Percentiles rank a stretch among this genome's conserved stretches.
phyloP scores from a whole-genome alignment of 2,888 invertebrate genomes.

The Hylaea fasciaria region DNA sequence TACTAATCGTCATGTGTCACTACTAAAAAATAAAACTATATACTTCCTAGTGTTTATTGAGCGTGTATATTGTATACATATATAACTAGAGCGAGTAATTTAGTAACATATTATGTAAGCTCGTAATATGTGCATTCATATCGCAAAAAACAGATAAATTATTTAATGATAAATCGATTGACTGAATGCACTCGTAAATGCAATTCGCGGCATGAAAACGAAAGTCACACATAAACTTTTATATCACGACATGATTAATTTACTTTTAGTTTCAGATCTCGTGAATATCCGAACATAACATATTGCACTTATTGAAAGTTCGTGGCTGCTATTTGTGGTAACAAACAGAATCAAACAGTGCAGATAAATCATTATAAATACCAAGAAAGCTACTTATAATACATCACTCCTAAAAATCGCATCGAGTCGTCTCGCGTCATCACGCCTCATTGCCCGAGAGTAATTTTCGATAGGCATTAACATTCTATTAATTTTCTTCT shows the following conservation, averaged over 20 bases:
- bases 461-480: conserved; percentile 17
- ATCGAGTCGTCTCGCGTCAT: conserved; percentile 5
- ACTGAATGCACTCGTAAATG: conserved; percentile 51
- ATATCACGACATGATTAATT: conserved; percentile 52
- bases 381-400: conserved; percentile 24
- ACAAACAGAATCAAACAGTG: conserved; percentile 4
- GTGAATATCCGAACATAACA: conserved; percentile 63
- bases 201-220: conserved; percentile 66
- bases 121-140: conserved; percentile 25
- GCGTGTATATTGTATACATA: conserved; percentile 22
- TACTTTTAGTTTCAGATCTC: conserved; percentile 71
- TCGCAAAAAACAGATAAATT: conserved; percentile 32
- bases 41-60: neutral
- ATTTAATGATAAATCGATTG: conserved; percentile 25
- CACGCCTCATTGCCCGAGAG: conserved; percentile 18
- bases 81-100: conserved; percentile 12
- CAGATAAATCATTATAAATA: conserved; percentile 48
- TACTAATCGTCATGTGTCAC: conserved; percentile 15
- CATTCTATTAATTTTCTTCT: conserved; percentile 26
- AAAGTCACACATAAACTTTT: conserved; percentile 69
- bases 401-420: conserved; percentile 10
- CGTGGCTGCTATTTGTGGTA: conserved; percentile 22
- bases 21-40: neutral
- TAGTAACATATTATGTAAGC: conserved; percentile 3
- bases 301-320: conserved; percentile 12